Evolutionary conservation across 2,888 invertebrate species (phyloP), one percentile per base, ranked within the genome.

Genomic region (Eupithecia dodoneata): DNA sequence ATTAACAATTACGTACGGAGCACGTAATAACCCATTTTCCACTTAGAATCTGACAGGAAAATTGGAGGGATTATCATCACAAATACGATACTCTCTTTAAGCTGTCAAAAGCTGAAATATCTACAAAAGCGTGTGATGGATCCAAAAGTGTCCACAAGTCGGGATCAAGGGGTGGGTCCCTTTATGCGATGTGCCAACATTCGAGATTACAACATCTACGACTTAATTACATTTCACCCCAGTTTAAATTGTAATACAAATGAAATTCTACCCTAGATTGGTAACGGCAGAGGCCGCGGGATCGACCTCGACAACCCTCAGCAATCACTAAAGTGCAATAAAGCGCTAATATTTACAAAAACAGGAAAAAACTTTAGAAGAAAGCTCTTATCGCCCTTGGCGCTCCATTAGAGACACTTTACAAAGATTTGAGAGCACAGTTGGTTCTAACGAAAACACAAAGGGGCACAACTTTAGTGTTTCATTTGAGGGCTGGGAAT

Each of bases 361-460:
- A 92, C 90, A 91, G 89, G 86, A 88, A 90, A 90, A 89, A 87
- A 88, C 86, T 90, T 89, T 89, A 88, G 87, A 90, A 89, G 88
- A 93, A 92, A 92, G 91, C 92, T 89, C 91, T 93, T 91, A 89
- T 90, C 89, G 89, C 91, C 88, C 87, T 83, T 85, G 87, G 90
- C 91, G 86, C 85, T 90, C 90, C 92, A 92, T 93, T 93, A 93
- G 89, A 89, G 90, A 91, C 92, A 93, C 94, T 93, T 93, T 88
- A 90, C 89, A 87, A 86, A 89, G 90, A 90, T 92, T 93, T 85
- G 89, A 93, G 92, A 89, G 90, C 87, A 84, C 85, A 85, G 88
- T 87, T 88, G 88, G 85, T 87, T 86, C 84, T 83, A 84, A 87
- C 89, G 89, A 89, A 86, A 87, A 86, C 87, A 85, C 83, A 81